These are phyloP conservation scores for Sebastes cheni DNA, from an alignment of 2,797 vertebrate species.

Conservation along the genomic window DNA sequence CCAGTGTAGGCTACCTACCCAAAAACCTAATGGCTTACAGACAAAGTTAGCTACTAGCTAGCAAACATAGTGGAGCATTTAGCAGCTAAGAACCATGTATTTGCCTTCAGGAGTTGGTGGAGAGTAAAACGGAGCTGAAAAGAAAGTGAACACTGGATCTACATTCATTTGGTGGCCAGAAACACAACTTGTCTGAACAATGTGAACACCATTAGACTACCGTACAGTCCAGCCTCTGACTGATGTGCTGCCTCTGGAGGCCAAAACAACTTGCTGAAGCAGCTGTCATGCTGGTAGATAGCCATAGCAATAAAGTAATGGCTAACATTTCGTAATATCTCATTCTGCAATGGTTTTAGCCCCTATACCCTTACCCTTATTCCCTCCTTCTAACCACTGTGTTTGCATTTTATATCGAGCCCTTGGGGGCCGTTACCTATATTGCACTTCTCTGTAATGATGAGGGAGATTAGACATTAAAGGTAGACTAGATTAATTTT, in stretches of 20 bases:
- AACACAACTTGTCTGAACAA: not conserved
- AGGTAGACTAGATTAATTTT: slow-evolving; percentile 41
- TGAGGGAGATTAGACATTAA: slow-evolving; percentile 67
- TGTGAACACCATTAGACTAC: not conserved
- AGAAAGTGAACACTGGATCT: not conserved
- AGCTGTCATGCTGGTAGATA: not conserved
- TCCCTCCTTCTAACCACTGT: slow-evolving; percentile 18
- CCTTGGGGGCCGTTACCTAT: slow-evolving; percentile 61
- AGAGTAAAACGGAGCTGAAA: too few relatives aligned
- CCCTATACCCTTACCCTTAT: not conserved
- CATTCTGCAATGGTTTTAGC: slow-evolving; percentile 34
- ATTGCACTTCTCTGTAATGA: slow-evolving; percentile 69
- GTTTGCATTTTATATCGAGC: slow-evolving; percentile 58
- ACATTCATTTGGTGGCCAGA: not conserved
- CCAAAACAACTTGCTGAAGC: not conserved
- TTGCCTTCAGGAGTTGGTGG: too few relatives aligned
- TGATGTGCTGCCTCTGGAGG: not conserved
- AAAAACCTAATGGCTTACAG: not conserved
- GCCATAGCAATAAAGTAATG: not conserved
- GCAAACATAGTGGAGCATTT: not conserved
- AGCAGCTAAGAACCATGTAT: not conserved
- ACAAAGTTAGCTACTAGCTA: not conserved
- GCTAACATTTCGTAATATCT: slow-evolving; percentile 7
- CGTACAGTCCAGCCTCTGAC: not conserved
- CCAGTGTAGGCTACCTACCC: not conserved